These are phyloP conservation scores for Steinernema feltiae DNA, from an alignment of 1,140 invertebrate genomes.

Conservation along the genomic window DNA sequence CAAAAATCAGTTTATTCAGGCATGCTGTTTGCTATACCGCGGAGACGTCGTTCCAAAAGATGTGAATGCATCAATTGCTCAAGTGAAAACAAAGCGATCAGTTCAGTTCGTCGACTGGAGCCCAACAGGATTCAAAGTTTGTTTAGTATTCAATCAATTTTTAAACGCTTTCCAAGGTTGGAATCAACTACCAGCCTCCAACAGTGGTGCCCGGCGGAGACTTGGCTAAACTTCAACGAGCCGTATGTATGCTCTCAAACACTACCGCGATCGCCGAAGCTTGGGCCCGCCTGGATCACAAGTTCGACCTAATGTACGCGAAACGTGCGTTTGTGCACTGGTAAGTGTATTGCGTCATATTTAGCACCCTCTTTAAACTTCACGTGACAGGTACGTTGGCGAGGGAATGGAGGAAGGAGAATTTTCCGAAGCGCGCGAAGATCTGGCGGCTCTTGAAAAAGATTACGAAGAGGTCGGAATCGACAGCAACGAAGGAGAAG, in stretches of 20 bases:
- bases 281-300: constrained; percentile 68
- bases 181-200: constrained; percentile 56
- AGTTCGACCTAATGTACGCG: constrained; percentile 70
- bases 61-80: constrained; percentile 60
- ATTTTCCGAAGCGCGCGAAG: constrained; percentile 76
- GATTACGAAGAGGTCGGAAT: constrained; percentile 66
- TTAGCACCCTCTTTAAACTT: constrained; percentile 5
- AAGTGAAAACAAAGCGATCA: constrained; percentile 60
- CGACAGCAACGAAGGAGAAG: constrained; percentile 30
- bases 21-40: constrained; percentile 60
- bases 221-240: constrained; percentile 56
- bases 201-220: constrained; percentile 55
- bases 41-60: constrained; percentile 63
- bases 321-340: constrained; percentile 76
- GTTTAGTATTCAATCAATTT: background rate
- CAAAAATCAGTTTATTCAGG: constrained; percentile 23
- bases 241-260: constrained; percentile 70
- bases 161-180: constrained; percentile 38
- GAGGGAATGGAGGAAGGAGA: constrained; percentile 78
- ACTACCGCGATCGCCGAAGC: constrained; percentile 68
- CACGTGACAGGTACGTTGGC: constrained; percentile 65
- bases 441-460: constrained; percentile 74
- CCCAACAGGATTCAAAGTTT: constrained; percentile 59
- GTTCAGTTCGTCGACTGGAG: constrained; percentile 62
- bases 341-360: constrained; percentile 47